These are phyloP conservation scores for Hemistola chrysoprasaria DNA, from an alignment of 2,888 invertebrate genomes.

Conservation along the genomic window DNA sequence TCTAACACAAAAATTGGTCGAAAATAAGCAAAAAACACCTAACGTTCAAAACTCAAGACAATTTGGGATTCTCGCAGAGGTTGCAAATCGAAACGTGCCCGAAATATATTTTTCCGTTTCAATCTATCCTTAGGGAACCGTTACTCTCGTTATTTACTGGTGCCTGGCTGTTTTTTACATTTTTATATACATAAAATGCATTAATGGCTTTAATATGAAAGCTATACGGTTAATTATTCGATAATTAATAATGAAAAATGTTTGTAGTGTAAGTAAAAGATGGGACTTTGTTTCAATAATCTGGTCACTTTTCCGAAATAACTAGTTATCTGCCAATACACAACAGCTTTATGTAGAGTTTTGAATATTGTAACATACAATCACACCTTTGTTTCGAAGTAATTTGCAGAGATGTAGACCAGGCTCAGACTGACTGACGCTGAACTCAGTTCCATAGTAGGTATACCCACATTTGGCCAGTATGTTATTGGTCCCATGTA, in stretches of 20 bases:
- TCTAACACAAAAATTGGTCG: not conserved
- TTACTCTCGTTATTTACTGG: constrained; percentile 20
- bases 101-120: constrained; percentile 18
- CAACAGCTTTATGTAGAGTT: no score
- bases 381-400: no score
- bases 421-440: no score
- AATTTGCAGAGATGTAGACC: no score
- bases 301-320: no score
- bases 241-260: not conserved
- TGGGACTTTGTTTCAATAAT: constrained; percentile 12
- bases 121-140: constrained; percentile 17
- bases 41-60: constrained; percentile 10
- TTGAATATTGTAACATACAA: no score
- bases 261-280: no score
- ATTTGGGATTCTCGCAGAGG: constrained; percentile 10
- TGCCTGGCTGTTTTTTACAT: constrained; percentile 18
- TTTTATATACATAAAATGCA: constrained; percentile 11
- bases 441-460: no score
- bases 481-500: no score
- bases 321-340: no score
- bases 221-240: no score
- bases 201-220: constrained; percentile 8
- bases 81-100: constrained; percentile 16
- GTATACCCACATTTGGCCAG: no score
- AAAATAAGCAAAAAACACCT: not conserved